These are phyloP conservation scores for Phortica magna DNA, from an alignment of 2,888 invertebrate genomes.

Conservation along the genomic window DNA sequence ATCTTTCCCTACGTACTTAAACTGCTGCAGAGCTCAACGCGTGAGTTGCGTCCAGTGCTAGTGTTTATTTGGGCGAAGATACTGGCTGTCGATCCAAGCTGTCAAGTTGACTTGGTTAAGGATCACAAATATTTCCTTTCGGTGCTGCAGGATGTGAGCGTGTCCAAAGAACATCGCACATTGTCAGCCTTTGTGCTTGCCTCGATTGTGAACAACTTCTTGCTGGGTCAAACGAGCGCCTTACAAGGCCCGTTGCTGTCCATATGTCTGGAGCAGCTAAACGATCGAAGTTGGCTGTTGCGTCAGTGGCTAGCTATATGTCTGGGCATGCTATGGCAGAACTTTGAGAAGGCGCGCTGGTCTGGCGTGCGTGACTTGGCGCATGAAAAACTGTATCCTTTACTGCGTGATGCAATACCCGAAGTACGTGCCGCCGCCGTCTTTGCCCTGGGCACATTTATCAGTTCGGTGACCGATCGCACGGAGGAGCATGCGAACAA, in stretches of 20 bases:
- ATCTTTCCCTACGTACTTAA: slow-evolving; percentile 99
- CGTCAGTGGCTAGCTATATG: slow-evolving; percentile 95
- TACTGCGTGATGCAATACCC: slow-evolving; percentile 89
- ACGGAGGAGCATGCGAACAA: slow-evolving; percentile 96
- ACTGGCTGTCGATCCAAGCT: slow-evolving; percentile 96
- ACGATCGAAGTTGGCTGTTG: slow-evolving; percentile 83
- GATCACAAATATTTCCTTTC: slow-evolving; percentile 97
- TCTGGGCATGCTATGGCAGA: slow-evolving; percentile 92
- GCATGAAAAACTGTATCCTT: slow-evolving; percentile 93
- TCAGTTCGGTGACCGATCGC: slow-evolving; percentile 89
- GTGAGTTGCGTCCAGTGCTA: slow-evolving; percentile 93
- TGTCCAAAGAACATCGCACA: slow-evolving; percentile 92
- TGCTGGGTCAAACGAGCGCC: slow-evolving; percentile 93
- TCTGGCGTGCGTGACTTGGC: slow-evolving; percentile 96
- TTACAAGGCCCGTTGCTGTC: slow-evolving; percentile 93
- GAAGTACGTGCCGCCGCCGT: slow-evolving; percentile 97
- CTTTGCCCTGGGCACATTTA: slow-evolving; percentile 95
- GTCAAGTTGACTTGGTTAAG: slow-evolving; percentile 95
- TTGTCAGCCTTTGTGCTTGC: slow-evolving; percentile 97
- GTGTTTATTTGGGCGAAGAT: slow-evolving; percentile 99
- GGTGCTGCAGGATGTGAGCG: slow-evolving; percentile 91
- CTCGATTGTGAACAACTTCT: slow-evolving; percentile 93
- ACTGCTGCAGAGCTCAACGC: slow-evolving; percentile 95
- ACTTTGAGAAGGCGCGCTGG: slow-evolving; percentile 93
- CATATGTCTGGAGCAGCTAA: slow-evolving; percentile 93